A percentile compares a stretch with the other conserved stretches of the same genome.
Evolutionary conservation across 2,113 vertebrate genomes (phyloP).

Genomic region (Hyla sarda): DNA sequence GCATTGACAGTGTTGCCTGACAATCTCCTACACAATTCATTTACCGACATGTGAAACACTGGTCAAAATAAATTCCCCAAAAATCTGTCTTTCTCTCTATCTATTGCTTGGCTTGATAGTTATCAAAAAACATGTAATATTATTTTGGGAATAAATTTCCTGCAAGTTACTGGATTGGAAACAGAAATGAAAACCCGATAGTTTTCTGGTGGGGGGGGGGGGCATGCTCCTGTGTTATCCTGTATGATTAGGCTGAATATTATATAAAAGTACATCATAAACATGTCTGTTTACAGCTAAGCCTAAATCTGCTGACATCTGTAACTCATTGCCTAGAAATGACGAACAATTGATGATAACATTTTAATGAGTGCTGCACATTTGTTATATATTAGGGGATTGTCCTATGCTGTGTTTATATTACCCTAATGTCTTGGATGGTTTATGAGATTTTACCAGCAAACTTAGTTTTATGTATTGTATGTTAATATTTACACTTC

Average conservation of each 20-base stretch:
- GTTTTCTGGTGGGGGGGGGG: not conserved
- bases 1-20: too few species aligned
- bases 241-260: too few species aligned
- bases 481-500: not conserved
- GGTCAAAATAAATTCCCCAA: too few species aligned
- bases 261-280: too few species aligned
- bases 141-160: not conserved
- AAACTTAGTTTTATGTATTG: not conserved
- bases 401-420: not conserved
- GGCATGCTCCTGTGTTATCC: too few species aligned
- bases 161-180: not conserved
- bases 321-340: not conserved
- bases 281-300: too few species aligned
- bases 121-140: too few species aligned
- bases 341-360: not conserved
- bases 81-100: too few species aligned
- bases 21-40: too few species aligned
- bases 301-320: not conserved
- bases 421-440: not conserved
- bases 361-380: not conserved
- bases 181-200: not conserved
- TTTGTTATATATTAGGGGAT: not conserved
- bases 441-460: not conserved
- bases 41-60: too few species aligned
- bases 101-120: too few species aligned